Evolutionary conservation across 2,888 invertebrate genomes (phyloP).

Genomic region (Euclidia mi): DNA sequence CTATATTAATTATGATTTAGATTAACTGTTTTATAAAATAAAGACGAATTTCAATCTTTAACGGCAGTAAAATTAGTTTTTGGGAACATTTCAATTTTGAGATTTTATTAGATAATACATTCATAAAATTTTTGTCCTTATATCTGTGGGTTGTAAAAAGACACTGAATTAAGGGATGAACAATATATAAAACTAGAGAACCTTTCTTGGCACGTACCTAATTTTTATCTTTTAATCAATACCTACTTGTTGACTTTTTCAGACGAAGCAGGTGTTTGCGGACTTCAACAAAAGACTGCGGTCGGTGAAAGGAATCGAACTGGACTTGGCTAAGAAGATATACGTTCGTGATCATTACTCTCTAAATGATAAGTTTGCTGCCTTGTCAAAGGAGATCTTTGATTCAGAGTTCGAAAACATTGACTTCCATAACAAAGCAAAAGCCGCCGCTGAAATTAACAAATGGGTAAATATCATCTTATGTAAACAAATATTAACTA

Average conservation of each 20-base stretch:
- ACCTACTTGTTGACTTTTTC: constrained; percentile 27
- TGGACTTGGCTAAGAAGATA: constrained; percentile 92
- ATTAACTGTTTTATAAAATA: too few relatives aligned
- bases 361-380: constrained; percentile 89
- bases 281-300: constrained; percentile 58
- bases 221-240: background rate
- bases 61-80: too few relatives aligned
- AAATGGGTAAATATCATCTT: constrained; percentile 89
- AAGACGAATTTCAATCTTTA: too few relatives aligned
- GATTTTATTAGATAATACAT: too few relatives aligned
- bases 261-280: constrained; percentile 74
- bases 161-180: too few relatives aligned
- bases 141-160: too few relatives aligned
- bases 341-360: constrained; percentile 88
- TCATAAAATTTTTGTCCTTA: too few relatives aligned
- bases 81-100: too few relatives aligned
- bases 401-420: constrained; percentile 90
- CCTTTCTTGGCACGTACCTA: too few relatives aligned
- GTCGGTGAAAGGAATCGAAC: constrained; percentile 82
- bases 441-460: constrained; percentile 92
- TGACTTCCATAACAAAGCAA: constrained; percentile 87
- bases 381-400: constrained; percentile 89
- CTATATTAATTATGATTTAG: too few relatives aligned
- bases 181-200: too few relatives aligned
- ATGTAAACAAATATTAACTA: too few relatives aligned